phyloP scores from a whole-genome alignment of 1,140 invertebrate species.

The Polypedilum pembai region DNA sequence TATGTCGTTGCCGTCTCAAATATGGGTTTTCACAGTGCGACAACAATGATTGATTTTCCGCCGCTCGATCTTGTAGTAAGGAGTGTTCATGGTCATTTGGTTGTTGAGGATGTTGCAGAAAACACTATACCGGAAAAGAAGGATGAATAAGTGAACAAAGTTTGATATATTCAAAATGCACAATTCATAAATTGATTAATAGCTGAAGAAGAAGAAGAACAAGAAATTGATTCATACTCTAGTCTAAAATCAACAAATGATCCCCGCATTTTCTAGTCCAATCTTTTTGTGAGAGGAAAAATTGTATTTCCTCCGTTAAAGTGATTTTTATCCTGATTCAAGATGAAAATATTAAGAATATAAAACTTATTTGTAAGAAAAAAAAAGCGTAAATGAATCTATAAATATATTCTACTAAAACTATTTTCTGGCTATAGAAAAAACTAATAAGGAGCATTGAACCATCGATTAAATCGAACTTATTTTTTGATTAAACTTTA shows the following conservation, averaged over 20 bases:
- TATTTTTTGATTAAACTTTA: neutral
- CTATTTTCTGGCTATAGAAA: neutral
- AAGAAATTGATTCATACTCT: neutral
- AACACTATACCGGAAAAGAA: neutral
- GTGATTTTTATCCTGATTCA: neutral
- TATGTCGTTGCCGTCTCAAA: conserved; percentile 84
- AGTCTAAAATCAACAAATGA: neutral
- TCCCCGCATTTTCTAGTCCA: neutral
- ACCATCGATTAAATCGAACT: conserved; percentile 4
- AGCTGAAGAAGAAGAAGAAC: too few species aligned
- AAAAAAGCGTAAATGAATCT: neutral
- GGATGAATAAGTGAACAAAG: neutral
- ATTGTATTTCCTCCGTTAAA: neutral
- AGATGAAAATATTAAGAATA: neutral
- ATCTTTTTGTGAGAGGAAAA: neutral
- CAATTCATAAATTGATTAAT: neutral
- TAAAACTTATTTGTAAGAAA: neutral
- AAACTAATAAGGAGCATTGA: neutral
- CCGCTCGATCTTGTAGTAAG: conserved; percentile 40
- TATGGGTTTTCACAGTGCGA: conserved; percentile 84
- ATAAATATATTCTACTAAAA: neutral
- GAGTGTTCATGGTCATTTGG: neutral
- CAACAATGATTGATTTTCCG: conserved; percentile 71
- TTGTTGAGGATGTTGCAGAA: neutral
- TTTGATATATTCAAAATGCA: neutral